Evolutionary conservation across 2,797 vertebrate genomes (phyloP), one percentile per base, ranked within the genome.

Genomic region (Crypturellus tataupa): DNA sequence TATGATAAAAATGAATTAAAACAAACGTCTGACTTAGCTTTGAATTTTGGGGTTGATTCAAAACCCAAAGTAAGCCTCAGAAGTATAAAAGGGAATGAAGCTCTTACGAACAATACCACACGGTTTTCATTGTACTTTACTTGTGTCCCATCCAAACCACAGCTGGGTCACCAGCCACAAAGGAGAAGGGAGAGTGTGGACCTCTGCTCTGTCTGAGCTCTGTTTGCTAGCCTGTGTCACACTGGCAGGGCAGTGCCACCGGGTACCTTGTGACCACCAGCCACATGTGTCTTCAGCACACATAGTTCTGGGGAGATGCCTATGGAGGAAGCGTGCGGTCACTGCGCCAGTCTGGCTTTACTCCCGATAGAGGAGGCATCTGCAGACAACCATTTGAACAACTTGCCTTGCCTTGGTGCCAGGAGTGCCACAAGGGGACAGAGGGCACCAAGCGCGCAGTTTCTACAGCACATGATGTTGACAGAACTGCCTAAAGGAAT

Each of bases 1-100:
- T 93, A 83, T 49, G 71, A 72, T 82, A 95, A 90, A 72, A 62
- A 71, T 42, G 81, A 85, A 72, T 86, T 65, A 77, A 95, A 97
- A 2, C 42, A 65, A 60, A 79, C 60, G 42, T 86, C 67, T 78
- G 39, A 72, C 58, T 87, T 92, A 44, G 44, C 39, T 86, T 92
- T 94, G 44, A 79, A 33, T 89, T 78, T 82, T 51, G 79, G 44
- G 23, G 9, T 90, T 67, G 73, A 75, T 86, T 94, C 75, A 97
- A 89, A 87, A 75, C 35, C 67, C 65, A 75, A 44, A 94, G 65
- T 75, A 59, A 18, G 37, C 40, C 40, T 33, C 0, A 0, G n/a
- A 58, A 82, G 5, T 71, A 29, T 23, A 71, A 79, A 80, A 44
- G 27, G 39, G 15, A 95, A 62, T 55, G 39, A 92, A 85, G 68